These are phyloP conservation scores for Bubalus kerabau DNA, from an alignment of 2,113 vertebrate species.

Conservation along the genomic window DNA sequence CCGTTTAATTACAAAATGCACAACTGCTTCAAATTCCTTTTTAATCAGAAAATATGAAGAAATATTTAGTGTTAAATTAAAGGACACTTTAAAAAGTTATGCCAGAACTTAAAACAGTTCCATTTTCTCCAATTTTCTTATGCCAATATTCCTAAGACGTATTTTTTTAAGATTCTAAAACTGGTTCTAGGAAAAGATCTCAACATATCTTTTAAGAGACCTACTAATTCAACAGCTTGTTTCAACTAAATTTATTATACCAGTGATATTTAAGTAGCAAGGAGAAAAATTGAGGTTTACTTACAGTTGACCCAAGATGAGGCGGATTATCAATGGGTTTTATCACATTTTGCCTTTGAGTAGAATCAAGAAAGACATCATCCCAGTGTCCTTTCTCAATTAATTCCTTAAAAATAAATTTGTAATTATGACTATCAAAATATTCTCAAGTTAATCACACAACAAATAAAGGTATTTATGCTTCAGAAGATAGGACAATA, in stretches of 20 bases:
- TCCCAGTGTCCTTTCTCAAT: constrained; percentile 72
- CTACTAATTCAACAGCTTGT: background rate
- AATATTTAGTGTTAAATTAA: background rate
- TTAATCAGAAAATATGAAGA: background rate
- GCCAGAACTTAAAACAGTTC: background rate
- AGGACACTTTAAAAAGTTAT: background rate
- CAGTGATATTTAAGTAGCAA: background rate
- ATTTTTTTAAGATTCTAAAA: constrained; percentile 3
- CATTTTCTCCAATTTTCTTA: background rate
- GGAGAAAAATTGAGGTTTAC: constrained; percentile 56
- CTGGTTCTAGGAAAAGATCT: background rate
- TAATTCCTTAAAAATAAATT: constrained; percentile 80
- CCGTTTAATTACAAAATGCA: background rate
- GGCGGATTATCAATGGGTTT: constrained; percentile 83
- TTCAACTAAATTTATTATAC: background rate
- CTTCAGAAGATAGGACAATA: background rate
- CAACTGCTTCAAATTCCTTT: constrained; percentile 11
- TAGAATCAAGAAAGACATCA: constrained; percentile 71
- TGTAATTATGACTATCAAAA: constrained; percentile 37
- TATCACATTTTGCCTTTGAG: constrained; percentile 81
- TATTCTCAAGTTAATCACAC: constrained; percentile 24
- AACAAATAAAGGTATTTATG: background rate
- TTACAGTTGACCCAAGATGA: constrained; percentile 86
- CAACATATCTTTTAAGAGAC: background rate
- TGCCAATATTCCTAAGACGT: background rate